phyloP scores from a whole-genome alignment of 2,888 invertebrate species.

The Andricus curvator region DNA sequence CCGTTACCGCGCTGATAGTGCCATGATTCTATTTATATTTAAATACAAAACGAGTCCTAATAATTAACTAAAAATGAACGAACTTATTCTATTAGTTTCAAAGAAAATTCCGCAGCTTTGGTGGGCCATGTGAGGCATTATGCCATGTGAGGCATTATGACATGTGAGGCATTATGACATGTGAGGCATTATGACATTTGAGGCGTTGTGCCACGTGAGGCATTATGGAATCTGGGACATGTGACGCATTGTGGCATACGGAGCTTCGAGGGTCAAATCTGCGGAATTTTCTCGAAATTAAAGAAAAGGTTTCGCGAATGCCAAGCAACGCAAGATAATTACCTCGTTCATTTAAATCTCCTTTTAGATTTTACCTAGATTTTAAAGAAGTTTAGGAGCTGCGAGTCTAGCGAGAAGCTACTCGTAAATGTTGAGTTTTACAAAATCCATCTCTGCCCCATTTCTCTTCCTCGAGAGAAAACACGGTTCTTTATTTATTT shows the following conservation, averaged over 20 bases:
- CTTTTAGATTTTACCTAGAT: conserved; percentile 6
- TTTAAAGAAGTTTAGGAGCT: not conserved
- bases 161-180: too few species aligned
- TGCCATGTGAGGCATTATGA: too few species aligned
- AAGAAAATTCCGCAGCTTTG: not conserved
- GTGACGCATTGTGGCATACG: too few species aligned
- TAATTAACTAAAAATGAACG: not conserved
- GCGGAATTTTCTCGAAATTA: not conserved
- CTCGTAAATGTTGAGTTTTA: not conserved
- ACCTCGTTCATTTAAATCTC: conserved; percentile 1
- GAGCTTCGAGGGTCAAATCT: not conserved
- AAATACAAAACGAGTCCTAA: conserved; percentile 21
- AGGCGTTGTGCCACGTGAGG: too few species aligned
- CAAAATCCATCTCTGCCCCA: not conserved
- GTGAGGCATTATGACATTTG: too few species aligned
- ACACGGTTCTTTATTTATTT: not conserved
- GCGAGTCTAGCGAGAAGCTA: not conserved
- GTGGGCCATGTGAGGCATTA: too few species aligned
- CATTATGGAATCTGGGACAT: too few species aligned
- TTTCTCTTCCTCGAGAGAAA: not conserved
- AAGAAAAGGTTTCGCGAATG: not conserved
- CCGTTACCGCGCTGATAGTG: conserved; percentile 58
- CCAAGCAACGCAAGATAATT: conserved; percentile 1
- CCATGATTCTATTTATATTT: conserved; percentile 46
- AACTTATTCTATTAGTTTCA: not conserved